Percentiles rank a stretch among this genome's conserved stretches.
These are phyloP conservation scores for Spatula clypeata DNA, from an alignment of 2,797 vertebrate species.

Conservation along the genomic window DNA sequence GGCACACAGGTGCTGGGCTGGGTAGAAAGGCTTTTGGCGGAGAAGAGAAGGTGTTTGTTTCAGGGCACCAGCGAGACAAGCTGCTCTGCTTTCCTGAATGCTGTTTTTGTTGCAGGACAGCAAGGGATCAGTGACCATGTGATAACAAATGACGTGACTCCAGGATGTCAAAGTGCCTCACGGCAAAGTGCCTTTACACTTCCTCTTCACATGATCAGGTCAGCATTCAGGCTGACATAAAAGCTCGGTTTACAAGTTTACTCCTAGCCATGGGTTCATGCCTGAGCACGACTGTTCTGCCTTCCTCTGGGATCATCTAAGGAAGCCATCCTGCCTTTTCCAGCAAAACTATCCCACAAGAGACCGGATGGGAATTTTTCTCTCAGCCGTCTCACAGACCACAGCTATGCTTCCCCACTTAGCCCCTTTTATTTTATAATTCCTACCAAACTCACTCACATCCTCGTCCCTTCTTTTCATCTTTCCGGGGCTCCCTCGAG, in stretches of 20 bases:
- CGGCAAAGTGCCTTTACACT: background rate
- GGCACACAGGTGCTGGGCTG: accelerated
- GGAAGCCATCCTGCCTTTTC: background rate
- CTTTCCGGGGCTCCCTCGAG: background rate
- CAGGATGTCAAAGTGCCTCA: conserved; percentile 45
- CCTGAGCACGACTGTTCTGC: background rate
- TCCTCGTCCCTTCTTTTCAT: conserved; percentile 18
- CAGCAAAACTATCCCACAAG: conserved; percentile 42
- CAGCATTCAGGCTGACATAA: background rate
- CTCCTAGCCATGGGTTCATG: background rate
- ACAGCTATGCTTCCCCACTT: conserved; percentile 3
- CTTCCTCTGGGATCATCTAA: conserved; percentile 14
- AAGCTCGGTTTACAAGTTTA: background rate
- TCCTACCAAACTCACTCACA: conserved; percentile 7
- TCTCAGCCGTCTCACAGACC: conserved; percentile 18
- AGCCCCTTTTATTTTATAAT: background rate
- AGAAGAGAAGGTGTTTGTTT: background rate
- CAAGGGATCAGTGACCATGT: background rate
- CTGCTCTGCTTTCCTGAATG: conserved; percentile 34
- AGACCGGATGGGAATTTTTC: conserved; percentile 27
- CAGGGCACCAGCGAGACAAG: conserved; percentile 19
- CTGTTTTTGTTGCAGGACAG: conserved; percentile 38
- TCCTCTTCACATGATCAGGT: conserved; percentile 17
- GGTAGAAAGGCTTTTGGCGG: background rate
- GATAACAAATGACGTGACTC: conserved; percentile 11